These are phyloP conservation scores for Elysia crispata DNA, from an alignment of 2,888 invertebrate species.

Conservation along the genomic window DNA sequence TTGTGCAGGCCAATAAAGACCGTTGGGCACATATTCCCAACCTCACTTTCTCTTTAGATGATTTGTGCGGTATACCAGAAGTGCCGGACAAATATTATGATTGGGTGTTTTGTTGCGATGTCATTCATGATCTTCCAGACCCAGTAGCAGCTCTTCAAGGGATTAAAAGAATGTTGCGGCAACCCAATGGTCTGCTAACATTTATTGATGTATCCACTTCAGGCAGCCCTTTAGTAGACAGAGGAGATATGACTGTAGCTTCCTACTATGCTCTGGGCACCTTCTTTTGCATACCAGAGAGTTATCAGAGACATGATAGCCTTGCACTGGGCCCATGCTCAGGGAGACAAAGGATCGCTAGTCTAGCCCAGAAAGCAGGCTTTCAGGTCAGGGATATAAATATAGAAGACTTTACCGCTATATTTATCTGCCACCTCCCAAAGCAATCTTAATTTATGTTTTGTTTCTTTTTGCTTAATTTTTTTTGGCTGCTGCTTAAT, in stretches of 20 bases:
- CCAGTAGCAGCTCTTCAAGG: constrained; percentile 46
- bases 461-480: too few relatives aligned
- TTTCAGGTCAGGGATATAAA: constrained; percentile 27
- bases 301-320: constrained; percentile 48
- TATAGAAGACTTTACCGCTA: neutral
- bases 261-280: constrained; percentile 43
- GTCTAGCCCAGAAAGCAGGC: constrained; percentile 43
- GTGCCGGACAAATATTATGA: constrained; percentile 47
- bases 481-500: too few relatives aligned
- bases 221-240: constrained; percentile 40
- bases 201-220: constrained; percentile 35
- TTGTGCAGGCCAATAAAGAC: constrained; percentile 13
- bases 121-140: constrained; percentile 53
- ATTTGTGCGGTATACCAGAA: constrained; percentile 44
- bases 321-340: constrained; percentile 49
- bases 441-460: too few relatives aligned
- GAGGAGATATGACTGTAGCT: constrained; percentile 28
- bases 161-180: constrained; percentile 33
- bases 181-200: constrained; percentile 16
- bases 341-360: constrained; percentile 33
- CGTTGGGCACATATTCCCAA: constrained; percentile 40
- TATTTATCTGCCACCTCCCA: constrained; percentile 20
- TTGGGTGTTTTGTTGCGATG: constrained; percentile 45
- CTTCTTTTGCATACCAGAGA: constrained; percentile 53
- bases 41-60: constrained; percentile 36